Percentiles rank a stretch among this genome's conserved stretches.
Evolutionary conservation across 2,113 vertebrate species (phyloP).

Genomic region (Myotis lucifugus): DNA sequence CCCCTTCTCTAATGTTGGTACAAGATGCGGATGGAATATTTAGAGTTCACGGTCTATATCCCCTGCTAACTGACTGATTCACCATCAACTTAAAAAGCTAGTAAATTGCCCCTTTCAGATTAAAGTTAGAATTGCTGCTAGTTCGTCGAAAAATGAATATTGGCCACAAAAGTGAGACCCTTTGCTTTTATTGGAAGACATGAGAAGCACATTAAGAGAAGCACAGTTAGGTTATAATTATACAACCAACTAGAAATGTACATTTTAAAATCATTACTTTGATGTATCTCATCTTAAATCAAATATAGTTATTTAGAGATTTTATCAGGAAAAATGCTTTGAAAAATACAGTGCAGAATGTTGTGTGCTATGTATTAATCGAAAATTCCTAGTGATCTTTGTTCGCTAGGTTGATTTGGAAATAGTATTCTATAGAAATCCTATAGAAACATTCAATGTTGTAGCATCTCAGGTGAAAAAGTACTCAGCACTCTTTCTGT

Average conservation of each 20-base stretch:
- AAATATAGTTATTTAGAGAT: neutral
- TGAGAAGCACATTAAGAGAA: neutral
- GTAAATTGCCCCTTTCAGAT: neutral
- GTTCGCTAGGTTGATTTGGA: neutral
- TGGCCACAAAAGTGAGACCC: neutral
- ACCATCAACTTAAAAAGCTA: neutral
- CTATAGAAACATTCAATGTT: neutral
- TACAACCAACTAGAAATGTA: neutral
- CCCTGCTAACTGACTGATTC: neutral
- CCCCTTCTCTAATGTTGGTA: neutral
- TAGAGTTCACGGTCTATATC: neutral
- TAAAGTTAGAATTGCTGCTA: neutral
- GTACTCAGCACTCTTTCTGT: neutral
- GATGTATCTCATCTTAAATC: neutral
- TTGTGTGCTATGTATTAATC: neutral
- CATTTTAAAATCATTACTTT: slow-evolving; percentile 17
- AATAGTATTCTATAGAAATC: neutral
- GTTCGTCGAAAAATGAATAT: neutral
- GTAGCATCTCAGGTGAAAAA: neutral
- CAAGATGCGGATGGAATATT: neutral
- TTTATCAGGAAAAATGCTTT: neutral
- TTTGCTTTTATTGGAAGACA: slow-evolving; percentile 23
- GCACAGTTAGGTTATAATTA: slow-evolving; percentile 33
- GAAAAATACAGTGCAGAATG: neutral
- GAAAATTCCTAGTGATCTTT: neutral